Evolutionary conservation across 2,113 vertebrate genomes (phyloP).

Genomic region (Orycteropus afer): DNA sequence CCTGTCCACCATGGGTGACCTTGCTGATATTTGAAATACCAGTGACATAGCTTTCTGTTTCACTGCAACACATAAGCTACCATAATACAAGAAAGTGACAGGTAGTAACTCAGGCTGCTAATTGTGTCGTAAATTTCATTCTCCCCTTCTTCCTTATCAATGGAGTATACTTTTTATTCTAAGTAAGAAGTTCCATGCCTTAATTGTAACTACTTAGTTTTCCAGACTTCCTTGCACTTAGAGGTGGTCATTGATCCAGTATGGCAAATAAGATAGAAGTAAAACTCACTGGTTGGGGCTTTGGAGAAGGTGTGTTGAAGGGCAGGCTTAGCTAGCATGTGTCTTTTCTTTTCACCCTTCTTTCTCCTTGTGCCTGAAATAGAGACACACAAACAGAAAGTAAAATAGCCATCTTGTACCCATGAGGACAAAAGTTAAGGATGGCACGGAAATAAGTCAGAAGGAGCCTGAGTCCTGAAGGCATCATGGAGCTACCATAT

Average conservation of each 20-base stretch:
- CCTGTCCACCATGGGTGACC: too few species aligned
- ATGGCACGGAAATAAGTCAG: background rate
- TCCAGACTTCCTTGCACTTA: conserved; percentile 45
- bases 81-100: too few species aligned
- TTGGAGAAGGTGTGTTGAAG: background rate
- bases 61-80: too few species aligned
- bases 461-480: background rate
- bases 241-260: background rate
- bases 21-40: too few species aligned
- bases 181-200: background rate
- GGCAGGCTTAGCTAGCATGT: background rate
- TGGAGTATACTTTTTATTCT: background rate
- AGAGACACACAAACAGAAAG: background rate
- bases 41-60: too few species aligned
- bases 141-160: background rate
- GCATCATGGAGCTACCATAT: background rate
- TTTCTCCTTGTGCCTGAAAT: background rate
- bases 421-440: background rate
- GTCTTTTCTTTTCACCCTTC: background rate
- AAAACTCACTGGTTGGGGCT: background rate
- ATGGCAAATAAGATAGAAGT: conserved; percentile 1
- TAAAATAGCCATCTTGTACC: background rate
- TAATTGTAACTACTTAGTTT: background rate
- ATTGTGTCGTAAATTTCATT: background rate
- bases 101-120: background rate